These are phyloP conservation scores for Enteromius trimaculatus DNA, from an alignment of 2,797 vertebrate genomes.

Conservation along the genomic window DNA sequence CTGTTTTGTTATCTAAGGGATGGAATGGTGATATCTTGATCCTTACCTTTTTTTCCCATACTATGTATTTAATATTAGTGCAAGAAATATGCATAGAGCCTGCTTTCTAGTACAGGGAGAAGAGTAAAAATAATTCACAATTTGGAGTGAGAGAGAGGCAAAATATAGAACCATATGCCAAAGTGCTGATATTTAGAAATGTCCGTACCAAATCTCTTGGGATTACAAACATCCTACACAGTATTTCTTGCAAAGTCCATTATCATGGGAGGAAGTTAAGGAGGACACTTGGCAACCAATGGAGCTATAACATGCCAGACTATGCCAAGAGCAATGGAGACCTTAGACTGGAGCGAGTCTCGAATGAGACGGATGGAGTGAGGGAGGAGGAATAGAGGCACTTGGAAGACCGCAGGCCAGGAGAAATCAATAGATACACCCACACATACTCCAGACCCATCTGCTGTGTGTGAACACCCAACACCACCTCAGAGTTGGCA, in stretches of 20 bases:
- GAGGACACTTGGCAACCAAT: slow-evolving; percentile 35
- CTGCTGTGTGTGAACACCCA: slow-evolving; percentile 54
- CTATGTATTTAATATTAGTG: background rate
- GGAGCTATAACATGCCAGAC: background rate
- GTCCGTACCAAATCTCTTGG: background rate
- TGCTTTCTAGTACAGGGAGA: background rate
- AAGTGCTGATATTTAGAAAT: slow-evolving; percentile 7
- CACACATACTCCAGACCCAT: slow-evolving; percentile 57
- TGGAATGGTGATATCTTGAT: background rate
- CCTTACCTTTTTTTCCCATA: background rate
- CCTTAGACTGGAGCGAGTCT: slow-evolving; percentile 33
- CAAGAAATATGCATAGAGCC: background rate
- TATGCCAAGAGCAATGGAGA: slow-evolving; percentile 51
- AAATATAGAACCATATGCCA: slow-evolving; percentile 34
- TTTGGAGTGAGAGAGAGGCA: background rate
- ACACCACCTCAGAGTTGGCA: slow-evolving; percentile 36
- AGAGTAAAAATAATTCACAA: background rate
- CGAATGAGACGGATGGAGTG: slow-evolving; percentile 37
- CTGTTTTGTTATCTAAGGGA: background rate
- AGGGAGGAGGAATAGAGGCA: slow-evolving; percentile 34
- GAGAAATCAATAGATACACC: slow-evolving; percentile 61
- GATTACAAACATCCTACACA: slow-evolving; percentile 26
- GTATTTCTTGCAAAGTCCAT: slow-evolving; percentile 15
- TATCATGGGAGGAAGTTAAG: slow-evolving; percentile 41
- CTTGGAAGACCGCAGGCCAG: slow-evolving; percentile 47